A percentile compares a stretch with the other conserved stretches of the same genome.
phyloP scores from a whole-genome alignment of 2,797 vertebrate genomes.

The Bucorvus abyssinicus region DNA sequence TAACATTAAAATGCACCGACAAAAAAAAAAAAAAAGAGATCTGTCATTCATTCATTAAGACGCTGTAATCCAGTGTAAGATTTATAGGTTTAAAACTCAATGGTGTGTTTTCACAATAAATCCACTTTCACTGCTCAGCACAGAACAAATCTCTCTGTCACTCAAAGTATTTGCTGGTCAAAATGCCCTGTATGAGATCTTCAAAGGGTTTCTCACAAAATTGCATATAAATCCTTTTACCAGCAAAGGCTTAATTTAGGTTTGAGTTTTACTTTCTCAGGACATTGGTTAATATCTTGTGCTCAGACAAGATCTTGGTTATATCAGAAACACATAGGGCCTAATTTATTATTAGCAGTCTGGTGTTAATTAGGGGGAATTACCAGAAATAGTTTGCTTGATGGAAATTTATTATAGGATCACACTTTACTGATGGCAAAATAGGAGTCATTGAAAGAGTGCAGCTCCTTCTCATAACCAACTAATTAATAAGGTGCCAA shows the following conservation, averaged over 20 bases:
- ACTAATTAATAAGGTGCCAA: conserved; percentile 83
- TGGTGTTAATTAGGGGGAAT: conserved; percentile 85
- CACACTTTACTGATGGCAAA: conserved; percentile 79
- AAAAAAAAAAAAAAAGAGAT: conserved; percentile 67
- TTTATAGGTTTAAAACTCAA: conserved; percentile 75
- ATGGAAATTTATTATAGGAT: conserved; percentile 82
- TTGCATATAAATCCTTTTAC: conserved; percentile 73
- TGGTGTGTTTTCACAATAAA: conserved; percentile 78
- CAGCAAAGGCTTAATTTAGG: conserved; percentile 76
- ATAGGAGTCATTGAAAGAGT: conserved; percentile 81
- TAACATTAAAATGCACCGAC: conserved; percentile 76
- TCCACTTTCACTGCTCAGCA: conserved; percentile 72
- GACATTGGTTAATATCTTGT: conserved; percentile 67
- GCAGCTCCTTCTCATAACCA: conserved; percentile 78
- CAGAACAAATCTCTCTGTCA: conserved; percentile 71
- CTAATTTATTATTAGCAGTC: conserved; percentile 81
- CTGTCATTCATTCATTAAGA: conserved; percentile 80
- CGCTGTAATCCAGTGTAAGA: conserved; percentile 79
- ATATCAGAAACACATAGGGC: conserved; percentile 81
- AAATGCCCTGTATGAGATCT: conserved; percentile 70
- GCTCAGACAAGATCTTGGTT: conserved; percentile 82
- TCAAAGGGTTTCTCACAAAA: conserved; percentile 76
- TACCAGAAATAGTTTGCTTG: conserved; percentile 82
- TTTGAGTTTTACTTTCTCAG: conserved; percentile 71
- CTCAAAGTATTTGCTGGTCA: conserved; percentile 70